Evolutionary conservation across 2,797 vertebrate genomes (phyloP), one percentile per base, ranked within the genome.

Genomic region (Platyrinchus mystaceus): DNA sequence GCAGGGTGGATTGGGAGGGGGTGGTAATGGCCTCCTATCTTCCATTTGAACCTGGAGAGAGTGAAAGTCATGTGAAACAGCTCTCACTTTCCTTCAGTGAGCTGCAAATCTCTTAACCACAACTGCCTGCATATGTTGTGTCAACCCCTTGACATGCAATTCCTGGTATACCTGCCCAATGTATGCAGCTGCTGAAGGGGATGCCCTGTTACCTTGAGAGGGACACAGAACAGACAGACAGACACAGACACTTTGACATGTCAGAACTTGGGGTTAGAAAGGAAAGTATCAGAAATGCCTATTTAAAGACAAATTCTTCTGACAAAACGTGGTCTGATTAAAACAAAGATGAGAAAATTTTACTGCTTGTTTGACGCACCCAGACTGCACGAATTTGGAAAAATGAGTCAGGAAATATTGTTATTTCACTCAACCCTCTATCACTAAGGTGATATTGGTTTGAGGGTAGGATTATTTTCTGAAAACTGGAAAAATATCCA

Each of bases 21-120:
- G 67, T 93, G 83, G 71, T 49, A 82, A 88, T 70, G 93, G 89
- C n/a, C 50, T 27, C 41, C 2, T 12, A 50, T 52, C 37, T 34
- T 93, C 62, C 70, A 30, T 66, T 64, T 84, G 75, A 96, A 77
- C 85, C 67, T 83, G 60, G 39, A 91, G 64, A 94, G 84, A 6
- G 3, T 81, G 50, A 60, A 90, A 95, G 84, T 60, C 44, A 58
- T 55, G 49, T 66, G 91, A 90, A 95, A 56, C 50, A 58, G 53
- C 52, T 46, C 66, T 24, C 66, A 39, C 20, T 34, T 90, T 58
- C 89, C 89, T 89, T 47, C 44, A 34, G 37, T 32, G 53, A 95
- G 32, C 41, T 68, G 67, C 56, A 81, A 58, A 92, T 43, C 73
- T 90, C 71, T 67, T 59, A 32, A 41, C 36, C 20, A 6, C 46